Evolutionary conservation across 2,888 invertebrate genomes (phyloP), one percentile per base, ranked within the genome.

Genomic region (Tridacna gigas): DNA sequence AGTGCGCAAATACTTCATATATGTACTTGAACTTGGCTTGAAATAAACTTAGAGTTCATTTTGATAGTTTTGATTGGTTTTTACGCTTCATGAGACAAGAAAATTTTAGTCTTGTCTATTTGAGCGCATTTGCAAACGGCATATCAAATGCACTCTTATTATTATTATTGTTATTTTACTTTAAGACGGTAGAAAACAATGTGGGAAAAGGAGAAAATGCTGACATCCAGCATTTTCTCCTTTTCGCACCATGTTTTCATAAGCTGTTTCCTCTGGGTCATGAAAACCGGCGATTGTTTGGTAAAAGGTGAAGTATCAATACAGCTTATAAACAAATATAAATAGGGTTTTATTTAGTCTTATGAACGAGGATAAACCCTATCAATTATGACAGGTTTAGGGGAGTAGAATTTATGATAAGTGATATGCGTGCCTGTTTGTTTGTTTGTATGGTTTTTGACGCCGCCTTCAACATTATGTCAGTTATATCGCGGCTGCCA

Each of bases 171-270:
- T 9, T 9, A 63, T n/a, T 22, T 63, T 0, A 25, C n/a, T 22
- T 63, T 63, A 13, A 13, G 63, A 22, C 12, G 25, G n/a, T 22
- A 25, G n/a, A 22, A 63, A 63, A 63, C 63, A 63, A 9, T 4
- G 22, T 63, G 63, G 63, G 22, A n/a, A 63, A 63, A n/a, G 63
- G 25, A 63, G 63, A 18, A 63, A 63, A 22, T 63, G 63, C 63
- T 63, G 37, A 7, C 3, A 4, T 4, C 37, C 37, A 37, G 37
- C 37, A 37, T 37, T 37, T 37, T 37, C 37, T 37, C 37, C 37
- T 37, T 37, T 37, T 37, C 37, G 3, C 37, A 37, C 7, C 37
- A 37, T 37, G 37, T 37, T 37, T 37, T 37, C 37, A 37, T 2
- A 37, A 37, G 37, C 37, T 37, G 2, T 7, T 37, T 37, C 7